Evolutionary conservation across 1,140 invertebrate genomes (phyloP).

Genomic region (Apocrypta bakeri): DNA sequence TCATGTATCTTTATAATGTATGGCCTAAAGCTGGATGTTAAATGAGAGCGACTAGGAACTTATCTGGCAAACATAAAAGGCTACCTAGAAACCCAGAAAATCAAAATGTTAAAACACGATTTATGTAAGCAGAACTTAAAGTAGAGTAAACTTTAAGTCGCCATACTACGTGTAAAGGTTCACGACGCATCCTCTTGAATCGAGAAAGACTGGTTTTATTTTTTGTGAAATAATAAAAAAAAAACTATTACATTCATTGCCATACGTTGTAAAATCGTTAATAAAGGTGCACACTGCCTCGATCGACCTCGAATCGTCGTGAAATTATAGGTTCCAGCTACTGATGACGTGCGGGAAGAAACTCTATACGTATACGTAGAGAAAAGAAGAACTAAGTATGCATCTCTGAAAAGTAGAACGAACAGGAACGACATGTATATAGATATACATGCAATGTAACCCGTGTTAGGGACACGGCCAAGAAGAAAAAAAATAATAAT

Average conservation of each 20-base stretch:
- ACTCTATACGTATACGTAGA: background rate
- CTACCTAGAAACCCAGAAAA: constrained; percentile 13
- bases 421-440: background rate
- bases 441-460: too few species aligned
- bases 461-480: too few species aligned
- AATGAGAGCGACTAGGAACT: background rate
- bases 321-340: background rate
- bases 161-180: background rate
- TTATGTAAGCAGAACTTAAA: background rate
- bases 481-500: background rate
- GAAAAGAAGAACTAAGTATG: background rate
- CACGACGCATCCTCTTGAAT: background rate
- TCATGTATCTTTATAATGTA: background rate
- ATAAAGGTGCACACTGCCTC: background rate
- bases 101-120: background rate
- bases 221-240: too few species aligned
- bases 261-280: background rate
- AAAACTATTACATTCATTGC: too few species aligned
- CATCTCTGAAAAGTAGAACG: constrained; percentile 19
- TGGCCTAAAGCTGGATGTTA: background rate
- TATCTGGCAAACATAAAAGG: background rate
- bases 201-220: too few species aligned
- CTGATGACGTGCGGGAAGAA: background rate
- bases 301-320: background rate
- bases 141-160: background rate